phyloP scores from a whole-genome alignment of 2,797 vertebrate genomes.

The Perdix hodgsoniae region DNA sequence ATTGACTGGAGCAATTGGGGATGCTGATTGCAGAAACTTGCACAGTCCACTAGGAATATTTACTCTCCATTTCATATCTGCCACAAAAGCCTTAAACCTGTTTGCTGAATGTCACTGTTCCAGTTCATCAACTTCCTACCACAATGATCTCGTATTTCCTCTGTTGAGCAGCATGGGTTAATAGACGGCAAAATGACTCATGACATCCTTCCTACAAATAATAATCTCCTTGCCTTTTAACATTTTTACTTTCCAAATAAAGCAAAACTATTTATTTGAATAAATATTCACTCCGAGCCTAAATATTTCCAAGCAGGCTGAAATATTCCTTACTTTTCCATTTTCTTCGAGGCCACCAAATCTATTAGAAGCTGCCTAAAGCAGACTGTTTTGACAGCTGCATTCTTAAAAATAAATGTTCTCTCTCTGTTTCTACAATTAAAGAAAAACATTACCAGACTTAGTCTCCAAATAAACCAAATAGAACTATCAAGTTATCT shows the following conservation, averaged over 20 bases:
- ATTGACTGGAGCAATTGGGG: slow-evolving; percentile 63
- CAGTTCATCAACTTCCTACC: slow-evolving; percentile 45
- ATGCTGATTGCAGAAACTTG: slow-evolving; percentile 41
- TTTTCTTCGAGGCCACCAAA: slow-evolving; percentile 15
- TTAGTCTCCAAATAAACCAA: slow-evolving; percentile 8
- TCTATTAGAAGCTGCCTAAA: slow-evolving; percentile 34
- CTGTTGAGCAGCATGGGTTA: neutral
- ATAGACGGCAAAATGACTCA: slow-evolving; percentile 15
- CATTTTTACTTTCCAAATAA: slow-evolving; percentile 14
- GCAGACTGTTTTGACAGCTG: slow-evolving; percentile 41
- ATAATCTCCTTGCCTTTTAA: neutral
- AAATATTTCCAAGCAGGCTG: neutral
- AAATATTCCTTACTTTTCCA: neutral
- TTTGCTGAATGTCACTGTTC: slow-evolving; percentile 46
- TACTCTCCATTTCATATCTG: slow-evolving; percentile 63
- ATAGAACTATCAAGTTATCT: neutral
- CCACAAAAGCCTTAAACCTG: slow-evolving; percentile 61
- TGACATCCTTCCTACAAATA: neutral
- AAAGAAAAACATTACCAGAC: neutral
- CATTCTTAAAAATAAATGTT: neutral
- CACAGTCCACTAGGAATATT: slow-evolving; percentile 56
- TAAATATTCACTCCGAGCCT: neutral
- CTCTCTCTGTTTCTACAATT: neutral
- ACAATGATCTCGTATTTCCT: neutral
- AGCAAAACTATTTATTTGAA: slow-evolving; percentile 24